Base-by-base conservation (phyloP, 1,140 invertebrate species). In the Manduca sexta region DNA sequence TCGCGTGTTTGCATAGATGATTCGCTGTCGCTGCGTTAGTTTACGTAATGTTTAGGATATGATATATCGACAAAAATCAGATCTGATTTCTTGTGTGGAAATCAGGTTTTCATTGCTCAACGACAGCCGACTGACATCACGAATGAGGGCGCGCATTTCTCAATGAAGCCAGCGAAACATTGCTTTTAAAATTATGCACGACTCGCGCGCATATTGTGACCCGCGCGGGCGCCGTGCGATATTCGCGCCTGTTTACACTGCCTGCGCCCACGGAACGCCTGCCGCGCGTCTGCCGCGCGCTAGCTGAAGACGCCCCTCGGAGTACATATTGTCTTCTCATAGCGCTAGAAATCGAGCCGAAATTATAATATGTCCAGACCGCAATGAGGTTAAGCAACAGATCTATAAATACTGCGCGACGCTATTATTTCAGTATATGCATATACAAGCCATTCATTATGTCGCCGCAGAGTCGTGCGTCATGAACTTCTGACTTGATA, bases 121-220 rank as follows among this genome's bases (percentile, higher is more conserved):
- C 69, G 52, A 45, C 74, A 73, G 70, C 60, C 51, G 54, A 62
- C 74, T 74, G 72, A 70, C 74, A 79, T 74, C 78, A 80, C 77
- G 76, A 84, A 81, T 79, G 77, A 72, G 80, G 80, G 74, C 77
- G 69, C 53, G 64, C 66, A 66, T 84, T 78, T 81, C 77, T 78
- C 80, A 81, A 84, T 74, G 72, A 74, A 75, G 69, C 70, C 79
- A 75, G 64, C 70, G 77, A 79, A 83, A 83, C 69, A 62, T 74
- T 72, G 69, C 64, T 73, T 71, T 77, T 75, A 72, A 80, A 80
- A 77, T 42, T 80, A 80, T 83, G 70, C 74, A 83, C 75, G 76
- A 78, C 61, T 79, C 56, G 64, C 61, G 77, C 58, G 62, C 46
- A 53, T 58, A 73, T 69, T 71, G 67, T 74, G 52, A 60, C 55